Evolutionary conservation across 2,888 invertebrate species (phyloP), one percentile per base, ranked within the genome.

Genomic region (Mimas tiliae): DNA sequence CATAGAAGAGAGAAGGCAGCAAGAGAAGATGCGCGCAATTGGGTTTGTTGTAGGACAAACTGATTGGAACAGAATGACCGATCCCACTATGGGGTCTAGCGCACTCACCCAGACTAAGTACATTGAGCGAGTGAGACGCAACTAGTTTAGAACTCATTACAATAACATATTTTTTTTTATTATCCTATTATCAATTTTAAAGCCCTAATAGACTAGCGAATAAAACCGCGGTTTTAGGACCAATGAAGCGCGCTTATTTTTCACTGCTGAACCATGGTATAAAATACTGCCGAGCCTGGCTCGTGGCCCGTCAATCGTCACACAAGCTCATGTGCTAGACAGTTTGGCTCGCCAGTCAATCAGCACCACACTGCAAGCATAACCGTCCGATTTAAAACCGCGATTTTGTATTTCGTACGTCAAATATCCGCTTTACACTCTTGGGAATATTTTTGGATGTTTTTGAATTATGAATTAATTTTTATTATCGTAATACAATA

Each of bases 31-130:
- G 95, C 96, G 98, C 64, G 98, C 98, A 34, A 96, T 99, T 71
- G 99, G 99, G 27, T 99, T 99, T 93, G 98, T 99, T 64, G 98
- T 99, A 68, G 99, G 99, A 0, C 98, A 98, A 83, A 99, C 99
- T 0, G 97, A 99, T 87, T 99, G 99, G 99, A 96, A 96, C 72
- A 95, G 98, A 74, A 98, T 99, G 96, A 98, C 98, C 89, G 98
- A 99, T 89, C 97, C 98, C 2, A 96, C 97, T 34, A 96, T 96
- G 87, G 98, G 98, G 6, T 96, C 97, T 79, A 96, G 96, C 79
- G 98, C 98, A 14, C 95, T 99, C 63, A 98, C 98, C 68, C 96
- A 97, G 88, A 99, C 98, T 73, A 99, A 99, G 94, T 99, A 98
- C 88, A 97, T 98, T 76, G 97, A 96, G 82, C 92, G 95, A 70